Evolutionary conservation across 2,113 vertebrate species (phyloP).

Genomic region (Rynchops niger): DNA sequence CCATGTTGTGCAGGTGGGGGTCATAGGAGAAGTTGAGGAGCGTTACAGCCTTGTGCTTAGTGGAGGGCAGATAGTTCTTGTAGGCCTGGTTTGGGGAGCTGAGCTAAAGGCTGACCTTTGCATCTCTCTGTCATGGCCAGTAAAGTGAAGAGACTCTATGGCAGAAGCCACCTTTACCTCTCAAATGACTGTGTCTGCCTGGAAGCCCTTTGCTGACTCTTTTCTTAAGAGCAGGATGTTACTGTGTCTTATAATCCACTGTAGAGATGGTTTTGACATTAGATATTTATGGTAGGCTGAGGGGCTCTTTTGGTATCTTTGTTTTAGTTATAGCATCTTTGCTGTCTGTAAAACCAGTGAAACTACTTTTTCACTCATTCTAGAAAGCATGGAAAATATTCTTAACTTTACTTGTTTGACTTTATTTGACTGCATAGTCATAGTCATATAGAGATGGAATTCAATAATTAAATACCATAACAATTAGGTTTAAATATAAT

Average conservation of each 20-base stretch:
- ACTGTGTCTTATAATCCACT: neutral
- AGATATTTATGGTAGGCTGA: neutral
- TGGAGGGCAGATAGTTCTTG: neutral
- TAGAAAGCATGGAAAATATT: neutral
- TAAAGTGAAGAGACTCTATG: neutral
- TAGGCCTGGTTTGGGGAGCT: neutral
- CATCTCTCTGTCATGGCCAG: neutral
- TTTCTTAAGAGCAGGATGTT: neutral
- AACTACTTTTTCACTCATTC: neutral
- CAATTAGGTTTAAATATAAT: neutral
- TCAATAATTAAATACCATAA: neutral
- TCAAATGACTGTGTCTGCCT: neutral
- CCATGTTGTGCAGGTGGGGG: accelerated
- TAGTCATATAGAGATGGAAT: neutral
- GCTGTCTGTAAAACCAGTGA: neutral
- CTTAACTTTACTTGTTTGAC: neutral
- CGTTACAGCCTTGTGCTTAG: neutral
- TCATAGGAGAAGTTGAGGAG: neutral
- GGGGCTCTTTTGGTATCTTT: neutral
- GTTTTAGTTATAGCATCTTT: neutral
- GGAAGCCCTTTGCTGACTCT: neutral
- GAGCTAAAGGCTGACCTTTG: neutral
- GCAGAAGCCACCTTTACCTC: neutral
- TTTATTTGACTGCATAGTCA: neutral
- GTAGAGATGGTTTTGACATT: neutral